Evolutionary conservation across 2,888 invertebrate genomes (phyloP).

Genomic region (Tachystola acroxantha): DNA sequence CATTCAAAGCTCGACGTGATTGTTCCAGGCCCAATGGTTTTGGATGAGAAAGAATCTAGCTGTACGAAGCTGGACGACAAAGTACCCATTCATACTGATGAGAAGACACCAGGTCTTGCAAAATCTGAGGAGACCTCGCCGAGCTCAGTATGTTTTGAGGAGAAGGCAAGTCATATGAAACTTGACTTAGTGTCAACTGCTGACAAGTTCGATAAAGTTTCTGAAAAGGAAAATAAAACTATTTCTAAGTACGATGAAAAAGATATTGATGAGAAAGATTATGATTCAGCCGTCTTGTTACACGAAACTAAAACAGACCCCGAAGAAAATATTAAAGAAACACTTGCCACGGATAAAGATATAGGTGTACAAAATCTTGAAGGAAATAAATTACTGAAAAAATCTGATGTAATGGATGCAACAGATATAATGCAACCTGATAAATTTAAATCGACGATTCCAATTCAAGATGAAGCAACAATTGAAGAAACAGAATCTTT

Average conservation of each 20-base stretch:
- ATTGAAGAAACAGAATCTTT: conserved; percentile 3
- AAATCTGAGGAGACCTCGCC: conserved; percentile 9
- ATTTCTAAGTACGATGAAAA: conserved; percentile 27
- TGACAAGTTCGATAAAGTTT: conserved; percentile 2
- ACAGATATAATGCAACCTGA: too few relatives aligned
- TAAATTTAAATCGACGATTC: too few relatives aligned
- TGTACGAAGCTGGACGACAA: conserved; percentile 2
- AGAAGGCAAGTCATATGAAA: conserved; percentile 3
- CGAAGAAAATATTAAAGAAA: too few relatives aligned
- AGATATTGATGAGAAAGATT: conserved; percentile 29
- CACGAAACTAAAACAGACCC: too few relatives aligned
- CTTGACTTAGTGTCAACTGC: too few relatives aligned
- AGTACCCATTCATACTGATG: conserved; percentile 2
- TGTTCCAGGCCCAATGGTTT: too few relatives aligned
- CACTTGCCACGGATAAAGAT: too few relatives aligned
- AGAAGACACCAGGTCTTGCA: conserved; percentile 5
- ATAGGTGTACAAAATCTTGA: too few relatives aligned
- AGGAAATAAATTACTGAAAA: too few relatives aligned
- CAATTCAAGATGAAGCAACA: conserved; percentile 14
- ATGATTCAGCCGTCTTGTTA: conserved; percentile 3
- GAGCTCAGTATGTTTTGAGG: conserved; percentile 10
- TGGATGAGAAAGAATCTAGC: conserved; percentile 14
- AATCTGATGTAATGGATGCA: too few relatives aligned
- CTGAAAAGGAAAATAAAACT: conserved; percentile 27
- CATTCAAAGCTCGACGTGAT: too few relatives aligned